Conservation (phyloP, 1,140 invertebrate genomes). For the Babylonia areolata region DNA sequence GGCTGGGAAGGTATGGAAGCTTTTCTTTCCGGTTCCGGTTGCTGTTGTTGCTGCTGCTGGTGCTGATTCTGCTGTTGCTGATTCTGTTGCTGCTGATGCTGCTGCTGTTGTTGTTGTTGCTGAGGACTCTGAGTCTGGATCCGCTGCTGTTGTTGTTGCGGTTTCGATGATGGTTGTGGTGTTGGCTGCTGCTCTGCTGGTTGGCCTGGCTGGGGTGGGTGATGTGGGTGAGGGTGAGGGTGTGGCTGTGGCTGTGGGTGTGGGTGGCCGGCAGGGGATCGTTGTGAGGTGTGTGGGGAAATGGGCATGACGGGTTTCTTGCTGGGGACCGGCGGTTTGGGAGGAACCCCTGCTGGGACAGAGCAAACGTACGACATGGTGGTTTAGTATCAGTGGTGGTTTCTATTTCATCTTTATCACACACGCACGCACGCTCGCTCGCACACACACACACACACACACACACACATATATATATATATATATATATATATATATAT, state of each 20-base stretch:
- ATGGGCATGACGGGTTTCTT: constrained; percentile 40
- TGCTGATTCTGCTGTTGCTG: not conserved
- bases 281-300: not conserved
- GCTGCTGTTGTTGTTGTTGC: not conserved
- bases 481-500: too few relatives aligned
- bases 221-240: not conserved
- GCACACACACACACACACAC: too few relatives aligned
- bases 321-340: constrained; percentile 45
- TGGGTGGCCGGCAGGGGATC: not conserved
- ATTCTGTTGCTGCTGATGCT: not conserved
- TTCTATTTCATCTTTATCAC: too few relatives aligned
- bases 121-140: not conserved
- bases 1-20: not conserved
- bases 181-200: constrained; percentile 33
- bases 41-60: not conserved
- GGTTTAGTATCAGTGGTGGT: too few relatives aligned
- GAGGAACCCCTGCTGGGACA: constrained; percentile 39
- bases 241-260: not conserved
- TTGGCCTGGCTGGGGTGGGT: constrained; percentile 1
- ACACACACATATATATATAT: too few relatives aligned
- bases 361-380: too few relatives aligned
- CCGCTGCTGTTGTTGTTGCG: constrained; percentile 1
- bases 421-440: too few relatives aligned
- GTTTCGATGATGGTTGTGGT: too few relatives aligned
- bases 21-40: not conserved